A percentile compares a stretch with the other conserved stretches of the same genome.
phyloP scores from a whole-genome alignment of 2,888 invertebrate species.

The Sisyra terminalis region DNA sequence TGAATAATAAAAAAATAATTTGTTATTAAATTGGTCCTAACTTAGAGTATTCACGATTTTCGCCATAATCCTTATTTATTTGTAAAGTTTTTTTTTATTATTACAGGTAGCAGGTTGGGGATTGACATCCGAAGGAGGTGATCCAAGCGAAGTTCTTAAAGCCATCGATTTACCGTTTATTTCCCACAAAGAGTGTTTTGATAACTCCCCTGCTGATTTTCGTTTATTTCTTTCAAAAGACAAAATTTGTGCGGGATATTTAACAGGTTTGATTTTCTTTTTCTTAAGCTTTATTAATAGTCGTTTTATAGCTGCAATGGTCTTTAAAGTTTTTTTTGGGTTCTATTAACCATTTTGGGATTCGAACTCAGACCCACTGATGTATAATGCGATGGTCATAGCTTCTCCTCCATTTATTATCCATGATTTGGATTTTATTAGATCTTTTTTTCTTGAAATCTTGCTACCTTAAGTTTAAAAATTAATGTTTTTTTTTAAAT shows the following conservation, averaged over 20 bases:
- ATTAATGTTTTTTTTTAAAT: no score
- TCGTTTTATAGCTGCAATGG: background rate
- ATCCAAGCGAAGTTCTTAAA: slow-evolving; percentile 11
- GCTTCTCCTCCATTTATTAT: no score
- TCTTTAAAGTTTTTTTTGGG: background rate
- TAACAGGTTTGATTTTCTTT: slow-evolving; percentile 9
- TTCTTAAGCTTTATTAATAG: background rate
- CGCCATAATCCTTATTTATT: background rate
- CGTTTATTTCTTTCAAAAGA: slow-evolving; percentile 16
- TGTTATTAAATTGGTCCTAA: no score
- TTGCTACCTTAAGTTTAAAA: no score
- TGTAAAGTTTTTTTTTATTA: no score
- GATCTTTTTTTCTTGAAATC: background rate
- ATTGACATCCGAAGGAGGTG: slow-evolving; percentile 6
- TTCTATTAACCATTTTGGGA: no score
- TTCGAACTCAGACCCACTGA: no score
- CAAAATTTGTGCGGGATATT: slow-evolving; percentile 21
- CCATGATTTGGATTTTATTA: no score
- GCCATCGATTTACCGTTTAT: slow-evolving; percentile 12
- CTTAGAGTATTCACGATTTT: no score
- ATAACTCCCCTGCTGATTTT: slow-evolving; percentile 10
- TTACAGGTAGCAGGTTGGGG: slow-evolving; percentile 16
- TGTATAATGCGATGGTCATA: no score
- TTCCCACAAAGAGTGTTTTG: slow-evolving; percentile 13
- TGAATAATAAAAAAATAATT: no score